Evolutionary conservation across 2,113 vertebrate genomes (phyloP), one percentile per base, ranked within the genome.

Genomic region (Phainopepla nitens): DNA sequence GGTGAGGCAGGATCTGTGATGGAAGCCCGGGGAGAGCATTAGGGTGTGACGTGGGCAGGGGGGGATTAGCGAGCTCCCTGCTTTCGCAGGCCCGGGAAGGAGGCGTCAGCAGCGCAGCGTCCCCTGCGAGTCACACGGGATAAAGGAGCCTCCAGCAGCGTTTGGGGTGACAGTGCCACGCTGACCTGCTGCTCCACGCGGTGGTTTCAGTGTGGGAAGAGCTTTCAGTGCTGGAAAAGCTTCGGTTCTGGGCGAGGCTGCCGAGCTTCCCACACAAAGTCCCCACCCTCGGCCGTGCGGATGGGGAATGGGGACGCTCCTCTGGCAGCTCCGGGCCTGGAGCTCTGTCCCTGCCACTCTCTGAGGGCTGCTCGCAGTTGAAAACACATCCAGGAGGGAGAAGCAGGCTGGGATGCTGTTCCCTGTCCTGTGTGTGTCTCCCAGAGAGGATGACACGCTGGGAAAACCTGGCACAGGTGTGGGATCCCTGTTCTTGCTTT

Each of bases 21-120:
- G 93, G 88, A 18, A 93, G 87, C 80, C 53, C 2, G 0, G 50
- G 50, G 20, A 88, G 69, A 87, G 87, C 95, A 27, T 95, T 76
- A 89, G 87, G 95, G 5, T 51, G 17, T 95, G 95, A 85, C 49
- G 53, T 91, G 87, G 75, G 81, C 73, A 31, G 33, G 28, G 41
- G 25, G 49, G 81, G 94, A 94, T 95, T 90, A 87, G 5, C 2
- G 10, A 47, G 66, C 72, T 78, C 92, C n/a, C 25, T 41, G 85
- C 90, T 94, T 33, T 70, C 18, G 4, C 62, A 31, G 44, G 15
- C 62, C 81, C 8, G 29, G 84, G 8, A 3, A 28, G 3, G 23
- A 65, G 50, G 56, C 39, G 39, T 39, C 39, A 57, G n/a, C n/a
- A n/a, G n/a, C n/a, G n/a, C n/a, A n/a, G 29, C 3, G 0, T 4